Percentiles rank a stretch among this genome's conserved stretches.
These are phyloP conservation scores for Halocynthia roretzi DNA, from an alignment of 23 tunicate genomes.

Conservation along the genomic window DNA sequence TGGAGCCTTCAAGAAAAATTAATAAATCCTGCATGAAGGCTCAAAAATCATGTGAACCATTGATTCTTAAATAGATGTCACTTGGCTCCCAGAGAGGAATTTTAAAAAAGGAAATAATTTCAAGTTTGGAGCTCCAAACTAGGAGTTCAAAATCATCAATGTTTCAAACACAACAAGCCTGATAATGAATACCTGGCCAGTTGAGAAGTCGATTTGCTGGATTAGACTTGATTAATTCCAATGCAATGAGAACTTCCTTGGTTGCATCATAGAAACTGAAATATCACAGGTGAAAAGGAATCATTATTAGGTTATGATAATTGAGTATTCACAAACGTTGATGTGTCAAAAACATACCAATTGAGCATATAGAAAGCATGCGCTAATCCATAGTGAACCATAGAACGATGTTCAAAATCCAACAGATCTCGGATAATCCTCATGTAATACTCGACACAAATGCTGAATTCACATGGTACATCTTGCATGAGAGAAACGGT, in stretches of 20 bases:
- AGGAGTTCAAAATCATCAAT: not conserved
- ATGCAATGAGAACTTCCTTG: slow-evolving; percentile 8
- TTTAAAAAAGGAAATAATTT: too few species aligned
- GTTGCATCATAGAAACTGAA: slow-evolving; percentile 36
- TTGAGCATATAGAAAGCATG: slow-evolving; percentile 42
- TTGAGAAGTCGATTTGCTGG: slow-evolving; percentile 1
- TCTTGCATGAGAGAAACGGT: slow-evolving; percentile 6
- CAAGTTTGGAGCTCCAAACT: too few species aligned
- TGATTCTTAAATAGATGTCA: too few species aligned
- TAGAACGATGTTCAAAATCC: slow-evolving; percentile 33
- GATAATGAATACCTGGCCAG: slow-evolving; percentile 13
- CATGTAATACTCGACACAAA: not conserved
- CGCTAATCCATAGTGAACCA: slow-evolving; percentile 43
- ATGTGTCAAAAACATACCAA: slow-evolving; percentile 23
- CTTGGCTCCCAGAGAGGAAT: too few species aligned
- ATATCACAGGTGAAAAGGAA: not conserved
- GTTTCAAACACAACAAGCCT: not conserved
- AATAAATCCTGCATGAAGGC: too few species aligned
- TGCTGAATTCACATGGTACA: not conserved
- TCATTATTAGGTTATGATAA: too few species aligned
- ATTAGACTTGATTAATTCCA: slow-evolving; percentile 18
- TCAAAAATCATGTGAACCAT: too few species aligned
- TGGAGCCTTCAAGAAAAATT: slow-evolving; percentile 27
- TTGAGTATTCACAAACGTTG: too few species aligned
- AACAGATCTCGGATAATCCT: slow-evolving; percentile 10